Evolutionary conservation across 2,888 invertebrate species (phyloP).

Genomic region (Argyra leucocephala): DNA sequence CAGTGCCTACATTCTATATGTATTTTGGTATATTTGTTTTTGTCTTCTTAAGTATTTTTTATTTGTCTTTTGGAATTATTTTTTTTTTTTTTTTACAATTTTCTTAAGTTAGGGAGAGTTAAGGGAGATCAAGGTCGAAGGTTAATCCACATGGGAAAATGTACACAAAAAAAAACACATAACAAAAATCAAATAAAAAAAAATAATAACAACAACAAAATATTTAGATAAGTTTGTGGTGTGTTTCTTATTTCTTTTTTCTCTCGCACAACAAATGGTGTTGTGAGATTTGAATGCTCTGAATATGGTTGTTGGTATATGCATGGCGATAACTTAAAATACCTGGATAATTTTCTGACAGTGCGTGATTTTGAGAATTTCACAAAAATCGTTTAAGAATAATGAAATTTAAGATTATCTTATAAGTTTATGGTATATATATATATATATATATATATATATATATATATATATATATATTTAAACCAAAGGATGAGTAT

Average conservation of each 20-base stretch:
- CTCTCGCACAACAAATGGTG: not conserved
- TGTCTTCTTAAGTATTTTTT: too few species aligned
- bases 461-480: too few species aligned
- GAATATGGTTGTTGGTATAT: not conserved
- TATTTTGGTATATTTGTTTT: too few species aligned
- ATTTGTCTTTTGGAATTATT: not conserved
- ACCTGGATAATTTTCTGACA: not conserved
- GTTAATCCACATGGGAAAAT: not conserved
- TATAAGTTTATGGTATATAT: too few species aligned
- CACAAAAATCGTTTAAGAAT: not conserved
- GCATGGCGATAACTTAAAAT: not conserved
- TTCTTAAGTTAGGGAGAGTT: too few species aligned
- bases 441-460: too few species aligned
- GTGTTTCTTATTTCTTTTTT: not conserved
- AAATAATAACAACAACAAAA: too few species aligned
- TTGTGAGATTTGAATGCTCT: not conserved
- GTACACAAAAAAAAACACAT: not conserved
- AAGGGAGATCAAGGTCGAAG: conserved; percentile 1
- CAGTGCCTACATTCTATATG: not conserved
- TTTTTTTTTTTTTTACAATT: not conserved
- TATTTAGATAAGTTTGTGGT: too few species aligned
- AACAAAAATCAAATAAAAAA: too few species aligned
- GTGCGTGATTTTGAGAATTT: not conserved
- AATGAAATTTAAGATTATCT: too few species aligned
- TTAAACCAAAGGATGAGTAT: too few species aligned